These are phyloP conservation scores for Drosophila affinis DNA, from an alignment of 2,888 invertebrate species.

Conservation along the genomic window DNA sequence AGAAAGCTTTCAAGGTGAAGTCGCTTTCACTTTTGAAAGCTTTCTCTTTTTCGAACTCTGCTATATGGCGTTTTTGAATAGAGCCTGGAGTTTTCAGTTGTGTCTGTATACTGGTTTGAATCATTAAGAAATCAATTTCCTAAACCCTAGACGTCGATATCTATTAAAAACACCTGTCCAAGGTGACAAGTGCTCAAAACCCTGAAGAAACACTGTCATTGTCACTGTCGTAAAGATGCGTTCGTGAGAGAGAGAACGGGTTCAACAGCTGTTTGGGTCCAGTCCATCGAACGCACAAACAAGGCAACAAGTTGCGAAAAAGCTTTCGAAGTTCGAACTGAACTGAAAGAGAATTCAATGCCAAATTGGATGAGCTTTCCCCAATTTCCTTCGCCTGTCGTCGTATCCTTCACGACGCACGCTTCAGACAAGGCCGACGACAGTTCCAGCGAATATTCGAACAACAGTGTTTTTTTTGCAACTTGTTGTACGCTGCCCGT, in stretches of 20 bases:
- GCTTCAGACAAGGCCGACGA: conserved; percentile 38
- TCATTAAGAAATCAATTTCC: neutral
- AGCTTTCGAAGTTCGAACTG: conserved; percentile 71
- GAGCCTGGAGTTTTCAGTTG: conserved; percentile 4
- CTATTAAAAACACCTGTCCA: neutral
- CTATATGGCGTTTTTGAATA: neutral
- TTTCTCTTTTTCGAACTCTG: conserved; percentile 30
- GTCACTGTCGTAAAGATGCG: neutral
- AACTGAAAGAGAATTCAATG: conserved; percentile 29
- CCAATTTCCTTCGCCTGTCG: conserved; percentile 9
- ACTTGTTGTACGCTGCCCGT: conserved; percentile 71
- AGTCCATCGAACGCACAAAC: conserved; percentile 45
- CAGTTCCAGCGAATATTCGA: conserved; percentile 44
- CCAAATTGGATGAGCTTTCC: conserved; percentile 60
- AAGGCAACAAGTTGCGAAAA: conserved; percentile 83
- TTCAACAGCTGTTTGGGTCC: conserved; percentile 79
- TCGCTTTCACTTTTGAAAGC: conserved; percentile 36
- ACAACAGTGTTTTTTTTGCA: conserved; percentile 61
- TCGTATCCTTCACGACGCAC: conserved; percentile 5
- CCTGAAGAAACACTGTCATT: too few species aligned
- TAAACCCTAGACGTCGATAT: neutral
- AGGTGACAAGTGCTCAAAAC: neutral
- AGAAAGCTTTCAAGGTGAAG: conserved; percentile 68
- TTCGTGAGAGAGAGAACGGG: conserved; percentile 1
- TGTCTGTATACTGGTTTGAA: neutral